These are phyloP conservation scores for Helostoma temminkii DNA, from an alignment of 2,797 vertebrate species.

Conservation along the genomic window DNA sequence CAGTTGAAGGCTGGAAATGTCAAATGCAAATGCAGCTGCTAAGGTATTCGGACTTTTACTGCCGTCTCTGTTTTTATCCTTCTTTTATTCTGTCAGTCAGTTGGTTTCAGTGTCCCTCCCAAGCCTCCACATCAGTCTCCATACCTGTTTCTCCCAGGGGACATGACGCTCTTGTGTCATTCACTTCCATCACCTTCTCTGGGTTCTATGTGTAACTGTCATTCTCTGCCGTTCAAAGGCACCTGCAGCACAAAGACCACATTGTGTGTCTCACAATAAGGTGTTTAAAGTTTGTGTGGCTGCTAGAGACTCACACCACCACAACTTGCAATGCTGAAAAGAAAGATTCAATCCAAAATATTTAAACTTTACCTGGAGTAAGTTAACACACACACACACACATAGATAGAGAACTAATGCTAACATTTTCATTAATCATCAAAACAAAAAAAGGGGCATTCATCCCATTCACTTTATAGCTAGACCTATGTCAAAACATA, in stretches of 20 bases:
- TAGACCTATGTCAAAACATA: not conserved
- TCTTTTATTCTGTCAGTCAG: conserved; percentile 55
- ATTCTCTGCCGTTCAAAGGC: conserved; percentile 42
- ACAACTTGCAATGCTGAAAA: not conserved
- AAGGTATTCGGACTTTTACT: conserved; percentile 37
- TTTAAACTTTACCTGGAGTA: conserved; percentile 13
- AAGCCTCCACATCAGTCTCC: conserved; percentile 11
- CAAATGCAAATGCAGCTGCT: conserved; percentile 67
- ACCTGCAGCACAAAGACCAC: conserved; percentile 53
- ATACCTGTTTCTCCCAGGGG: conserved; percentile 50
- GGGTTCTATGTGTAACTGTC: conserved; percentile 32
- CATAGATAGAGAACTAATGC: not conserved
- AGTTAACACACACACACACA: not conserved
- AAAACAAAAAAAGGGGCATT: conserved; percentile 7
- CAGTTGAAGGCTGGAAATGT: conserved; percentile 59
- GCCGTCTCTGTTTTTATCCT: conserved; percentile 40
- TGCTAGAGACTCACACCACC: conserved; percentile 23
- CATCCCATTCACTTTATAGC: not conserved
- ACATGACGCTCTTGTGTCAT: conserved; percentile 54
- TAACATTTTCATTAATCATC: conserved; percentile 6
- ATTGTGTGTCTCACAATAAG: conserved; percentile 61
- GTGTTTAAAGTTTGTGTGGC: conserved; percentile 34
- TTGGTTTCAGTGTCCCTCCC: conserved; percentile 13
- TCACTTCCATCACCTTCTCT: conserved; percentile 52
- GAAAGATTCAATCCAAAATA: conserved; percentile 18